A percentile compares a stretch with the other conserved stretches of the same genome.
phyloP scores from a whole-genome alignment of 2,888 invertebrate species.

The Eupithecia inturbata region DNA sequence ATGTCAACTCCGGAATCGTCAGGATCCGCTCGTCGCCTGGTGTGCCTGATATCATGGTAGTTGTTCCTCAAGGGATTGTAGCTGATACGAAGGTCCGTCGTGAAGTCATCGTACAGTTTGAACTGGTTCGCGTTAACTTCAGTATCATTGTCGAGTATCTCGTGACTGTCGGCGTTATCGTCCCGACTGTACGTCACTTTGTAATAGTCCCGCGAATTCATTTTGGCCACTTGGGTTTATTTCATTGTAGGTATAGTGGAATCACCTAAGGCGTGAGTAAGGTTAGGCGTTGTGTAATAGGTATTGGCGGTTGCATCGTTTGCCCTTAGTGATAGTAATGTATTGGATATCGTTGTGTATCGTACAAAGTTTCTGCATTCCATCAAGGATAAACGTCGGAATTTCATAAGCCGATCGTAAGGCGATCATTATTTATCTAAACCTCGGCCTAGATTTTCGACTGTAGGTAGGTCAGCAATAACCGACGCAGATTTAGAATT shows the following conservation, averaged over 20 bases:
- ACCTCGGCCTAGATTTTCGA: constrained; percentile 49
- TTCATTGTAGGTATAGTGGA: constrained; percentile 47
- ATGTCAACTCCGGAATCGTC: constrained; percentile 80
- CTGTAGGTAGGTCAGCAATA: constrained; percentile 63
- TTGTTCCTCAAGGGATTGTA: constrained; percentile 70
- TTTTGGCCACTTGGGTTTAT: constrained; percentile 53
- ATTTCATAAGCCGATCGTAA: constrained; percentile 37
- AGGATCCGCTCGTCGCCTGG: constrained; percentile 65
- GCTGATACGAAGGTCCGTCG: constrained; percentile 73
- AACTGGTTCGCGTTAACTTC: constrained; percentile 81
- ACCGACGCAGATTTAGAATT: constrained; percentile 58
- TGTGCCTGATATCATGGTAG: constrained; percentile 61
- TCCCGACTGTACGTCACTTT: constrained; percentile 70
- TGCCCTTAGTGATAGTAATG: constrained; percentile 41
- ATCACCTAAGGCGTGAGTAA: constrained; percentile 44
- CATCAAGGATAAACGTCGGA: constrained; percentile 23
- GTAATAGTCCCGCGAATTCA: constrained; percentile 75
- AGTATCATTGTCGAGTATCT: constrained; percentile 75
- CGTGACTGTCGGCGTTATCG: constrained; percentile 57
- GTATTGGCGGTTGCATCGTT: constrained; percentile 52
- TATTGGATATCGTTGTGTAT: constrained; percentile 68
- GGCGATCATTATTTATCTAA: constrained; percentile 38
- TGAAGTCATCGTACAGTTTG: constrained; percentile 80
- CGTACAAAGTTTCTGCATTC: constrained; percentile 34
- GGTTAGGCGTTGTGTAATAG: constrained; percentile 33